Evolutionary conservation across 1,140 invertebrate species (phyloP).

Genomic region (Zophobas atratus): DNA sequence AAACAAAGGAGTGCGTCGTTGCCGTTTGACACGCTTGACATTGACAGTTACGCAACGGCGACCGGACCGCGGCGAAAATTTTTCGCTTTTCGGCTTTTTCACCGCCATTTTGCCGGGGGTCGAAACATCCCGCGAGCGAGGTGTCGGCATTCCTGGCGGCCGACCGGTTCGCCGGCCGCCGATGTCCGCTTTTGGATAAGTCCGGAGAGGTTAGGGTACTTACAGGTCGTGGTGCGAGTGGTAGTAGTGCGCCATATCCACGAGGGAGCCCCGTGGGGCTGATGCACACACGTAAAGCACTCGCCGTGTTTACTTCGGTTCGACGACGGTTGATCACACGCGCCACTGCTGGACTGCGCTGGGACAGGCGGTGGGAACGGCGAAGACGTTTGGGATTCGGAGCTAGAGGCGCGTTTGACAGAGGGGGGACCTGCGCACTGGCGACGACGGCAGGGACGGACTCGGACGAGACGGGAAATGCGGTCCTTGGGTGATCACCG

Average conservation of each 20-base stretch:
- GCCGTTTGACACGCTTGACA: neutral
- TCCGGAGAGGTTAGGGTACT: slow-evolving; percentile 25
- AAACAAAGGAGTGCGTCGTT: neutral
- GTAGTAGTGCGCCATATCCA: slow-evolving; percentile 53
- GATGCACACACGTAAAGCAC: slow-evolving; percentile 46
- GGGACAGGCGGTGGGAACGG: too few species aligned
- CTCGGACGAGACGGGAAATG: neutral
- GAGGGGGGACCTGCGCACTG: slow-evolving; percentile 5
- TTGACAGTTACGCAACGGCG: neutral
- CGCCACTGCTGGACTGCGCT: slow-evolving; percentile 13
- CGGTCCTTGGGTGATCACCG: too few species aligned
- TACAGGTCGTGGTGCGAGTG: slow-evolving; percentile 51
- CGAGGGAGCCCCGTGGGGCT: slow-evolving; percentile 48
- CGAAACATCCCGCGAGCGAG: slow-evolving; percentile 23
- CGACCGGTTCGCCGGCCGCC: slow-evolving; percentile 22
- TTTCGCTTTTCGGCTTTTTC: neutral
- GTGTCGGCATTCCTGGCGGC: slow-evolving; percentile 39
- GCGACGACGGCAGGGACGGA: slow-evolving; percentile 8
- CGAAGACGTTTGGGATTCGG: too few species aligned
- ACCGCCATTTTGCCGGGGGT: slow-evolving; percentile 42
- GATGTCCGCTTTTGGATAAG: neutral
- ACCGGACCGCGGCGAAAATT: neutral
- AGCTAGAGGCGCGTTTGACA: slow-evolving; percentile 11
- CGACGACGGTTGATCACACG: neutral
- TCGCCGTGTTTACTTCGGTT: slow-evolving; percentile 42